Percentiles rank a stretch among this genome's conserved stretches.
Evolutionary conservation across 2,113 vertebrate genomes (phyloP).

Genomic region (Eleginops maclovinus): DNA sequence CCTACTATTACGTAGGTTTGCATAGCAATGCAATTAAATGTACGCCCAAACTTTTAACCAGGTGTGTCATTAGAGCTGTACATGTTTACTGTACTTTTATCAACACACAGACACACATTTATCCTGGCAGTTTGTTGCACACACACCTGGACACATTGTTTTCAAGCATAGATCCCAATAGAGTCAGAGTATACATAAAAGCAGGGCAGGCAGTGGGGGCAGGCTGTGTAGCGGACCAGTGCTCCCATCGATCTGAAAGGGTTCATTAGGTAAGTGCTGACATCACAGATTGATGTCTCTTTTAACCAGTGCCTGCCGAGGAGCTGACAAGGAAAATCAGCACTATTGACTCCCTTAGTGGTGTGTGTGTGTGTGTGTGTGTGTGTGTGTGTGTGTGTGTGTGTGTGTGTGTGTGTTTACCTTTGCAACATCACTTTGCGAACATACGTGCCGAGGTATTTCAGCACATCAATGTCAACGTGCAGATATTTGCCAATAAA

Average conservation of each 20-base stretch:
- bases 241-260: slow-evolving; percentile 92
- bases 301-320: slow-evolving; percentile 94
- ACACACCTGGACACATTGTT: slow-evolving; percentile 51
- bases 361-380: slow-evolving; percentile 83
- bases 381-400: slow-evolving; percentile 79
- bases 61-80: neutral
- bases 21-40: slow-evolving; percentile 3
- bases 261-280: slow-evolving; percentile 99
- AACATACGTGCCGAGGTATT: slow-evolving; percentile 41
- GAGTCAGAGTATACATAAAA: slow-evolving; percentile 74
- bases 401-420: slow-evolving; percentile 76
- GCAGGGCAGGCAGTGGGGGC: slow-evolving; percentile 51
- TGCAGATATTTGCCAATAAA: slow-evolving; percentile 55
- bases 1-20: neutral
- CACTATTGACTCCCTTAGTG: slow-evolving; percentile 88
- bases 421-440: slow-evolving; percentile 44
- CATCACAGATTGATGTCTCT: slow-evolving; percentile 99
- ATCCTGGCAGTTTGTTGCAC: slow-evolving; percentile 17
- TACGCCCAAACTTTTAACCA: slow-evolving; percentile 23
- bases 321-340: slow-evolving; percentile 92
- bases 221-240: slow-evolving; percentile 83
- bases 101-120: slow-evolving; percentile 21
- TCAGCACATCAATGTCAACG: slow-evolving; percentile 39
- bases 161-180: slow-evolving; percentile 56
- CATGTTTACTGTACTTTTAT: neutral